phyloP scores from a whole-genome alignment of 2,113 vertebrate species.

The Crotophaga sulcirostris region DNA sequence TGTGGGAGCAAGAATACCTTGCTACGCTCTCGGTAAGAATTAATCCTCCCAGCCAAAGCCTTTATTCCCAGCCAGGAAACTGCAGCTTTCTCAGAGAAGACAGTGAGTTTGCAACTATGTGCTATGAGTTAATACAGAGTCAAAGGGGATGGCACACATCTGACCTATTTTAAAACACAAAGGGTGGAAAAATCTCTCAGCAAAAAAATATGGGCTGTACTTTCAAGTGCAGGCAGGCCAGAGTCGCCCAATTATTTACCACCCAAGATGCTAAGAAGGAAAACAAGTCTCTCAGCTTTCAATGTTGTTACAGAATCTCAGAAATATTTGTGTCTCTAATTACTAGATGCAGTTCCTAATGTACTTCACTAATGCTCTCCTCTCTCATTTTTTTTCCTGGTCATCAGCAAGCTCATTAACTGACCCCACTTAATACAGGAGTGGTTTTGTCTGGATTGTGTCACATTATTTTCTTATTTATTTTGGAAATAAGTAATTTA shows the following conservation, averaged over 20 bases:
- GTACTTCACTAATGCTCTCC: not conserved
- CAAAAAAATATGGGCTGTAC: conserved; percentile 11
- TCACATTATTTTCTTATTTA: not conserved
- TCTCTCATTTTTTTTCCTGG: not conserved
- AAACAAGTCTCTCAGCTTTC: not conserved
- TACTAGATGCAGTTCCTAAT: not conserved
- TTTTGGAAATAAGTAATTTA: not conserved
- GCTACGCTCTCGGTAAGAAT: not conserved
- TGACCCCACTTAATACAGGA: not conserved
- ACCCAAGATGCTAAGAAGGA: not conserved
- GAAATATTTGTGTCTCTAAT: not conserved
- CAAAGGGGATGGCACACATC: not conserved
- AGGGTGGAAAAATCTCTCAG: not conserved
- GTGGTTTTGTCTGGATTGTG: not conserved
- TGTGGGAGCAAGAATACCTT: not conserved
- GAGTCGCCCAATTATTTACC: conserved; percentile 35
- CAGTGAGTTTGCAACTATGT: not conserved
- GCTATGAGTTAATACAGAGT: conserved; percentile 1
- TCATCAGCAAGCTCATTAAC: not conserved
- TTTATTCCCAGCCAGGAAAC: not conserved
- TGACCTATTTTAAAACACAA: conserved; percentile 44
- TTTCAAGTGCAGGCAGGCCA: conserved; percentile 11
- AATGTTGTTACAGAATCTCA: not conserved
- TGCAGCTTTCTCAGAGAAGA: not conserved
- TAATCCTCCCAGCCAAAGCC: not conserved